Base-by-base conservation (phyloP, 2,113 vertebrate species). In the Riparia riparia region DNA sequence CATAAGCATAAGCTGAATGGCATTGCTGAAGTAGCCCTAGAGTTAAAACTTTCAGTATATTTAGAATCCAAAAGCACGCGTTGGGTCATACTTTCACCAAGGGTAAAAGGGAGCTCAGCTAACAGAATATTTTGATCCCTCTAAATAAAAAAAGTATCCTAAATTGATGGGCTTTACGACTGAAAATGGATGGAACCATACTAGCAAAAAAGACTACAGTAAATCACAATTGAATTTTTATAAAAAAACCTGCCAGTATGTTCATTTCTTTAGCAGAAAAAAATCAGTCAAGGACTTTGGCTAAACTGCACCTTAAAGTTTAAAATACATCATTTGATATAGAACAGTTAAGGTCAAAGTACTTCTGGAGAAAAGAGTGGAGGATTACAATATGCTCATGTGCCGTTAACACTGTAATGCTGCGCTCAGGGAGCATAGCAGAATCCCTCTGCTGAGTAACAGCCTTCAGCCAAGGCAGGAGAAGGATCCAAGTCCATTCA, bases 151-250 rank as follows among this genome's bases (percentile, higher is more conserved):
- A 47, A 80, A 47, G 10, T 63, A 13, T 73, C 22, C 45, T 60
- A 86, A 83, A 93, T 19, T 89, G 71, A 92, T 93, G 69, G 3
- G 22, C 41, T 69, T 78, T 70, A 86, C 51, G 76, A 70, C 31
- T 78, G 51, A 86, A 96, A 96, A 93, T 42, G 31, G n/a, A 87
- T 89, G 47, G 78, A 90, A 61, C 44, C 72, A 68, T 32, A 70
- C 42, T 45, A 88, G 29, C n/a, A 81, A 94, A 82, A 85, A 70
- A 66, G 51, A 63, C 49, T 34, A 83, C 26, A 84, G 49, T 86
- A 94, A 96, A 90, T 92, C 57, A 93, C 60, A 83, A 90, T 3
- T 64, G 47, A 53, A 81, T 92, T 86, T 94, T 88, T 63, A 73
- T 63, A 64, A 91, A 82, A 37, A 94, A 80, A 93, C 8, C 54